Evolutionary conservation across 2,888 invertebrate genomes (phyloP).

Genomic region (Argynnis bischoffii): DNA sequence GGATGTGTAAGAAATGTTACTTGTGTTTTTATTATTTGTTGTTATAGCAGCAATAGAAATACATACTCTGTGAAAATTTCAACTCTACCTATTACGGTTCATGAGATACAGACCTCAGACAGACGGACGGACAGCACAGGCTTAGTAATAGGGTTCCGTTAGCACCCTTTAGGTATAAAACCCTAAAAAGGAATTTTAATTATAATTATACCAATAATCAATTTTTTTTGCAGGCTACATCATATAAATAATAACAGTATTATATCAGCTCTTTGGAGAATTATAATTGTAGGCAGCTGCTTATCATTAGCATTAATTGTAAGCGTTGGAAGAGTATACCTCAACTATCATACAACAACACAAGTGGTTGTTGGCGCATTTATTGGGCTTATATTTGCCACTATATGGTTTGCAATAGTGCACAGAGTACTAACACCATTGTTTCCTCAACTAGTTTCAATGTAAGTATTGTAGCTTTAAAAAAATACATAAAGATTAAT

Average conservation of each 20-base stretch:
- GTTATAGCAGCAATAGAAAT: too few relatives aligned
- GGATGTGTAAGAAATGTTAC: too few relatives aligned
- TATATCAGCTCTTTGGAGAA: constrained; percentile 88
- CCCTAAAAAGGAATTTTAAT: not conserved
- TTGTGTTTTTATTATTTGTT: too few relatives aligned
- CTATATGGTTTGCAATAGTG: constrained; percentile 91
- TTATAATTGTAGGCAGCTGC: constrained; percentile 84
- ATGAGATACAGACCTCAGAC: too few relatives aligned
- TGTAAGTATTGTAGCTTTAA: constrained; percentile 83
- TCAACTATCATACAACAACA: constrained; percentile 91
- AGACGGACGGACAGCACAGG: too few relatives aligned
- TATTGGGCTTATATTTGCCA: constrained; percentile 88
- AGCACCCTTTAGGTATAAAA: too few relatives aligned
- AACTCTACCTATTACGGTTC: too few relatives aligned
- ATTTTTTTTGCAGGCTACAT: constrained; percentile 84
- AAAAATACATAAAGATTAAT: constrained; percentile 9
- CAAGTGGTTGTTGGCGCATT: constrained; percentile 92
- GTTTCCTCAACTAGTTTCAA: constrained; percentile 92
- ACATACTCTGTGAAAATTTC: too few relatives aligned
- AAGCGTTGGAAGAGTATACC: constrained; percentile 89
- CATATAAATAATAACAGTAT: constrained; percentile 91
- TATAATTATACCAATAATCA: not conserved
- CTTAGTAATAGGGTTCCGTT: too few relatives aligned
- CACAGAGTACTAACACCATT: constrained; percentile 91
- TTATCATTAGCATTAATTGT: constrained; percentile 83